Evolutionary conservation across 1,140 invertebrate genomes (phyloP), one percentile per base, ranked within the genome.

Genomic region (Papilio xuthus): DNA sequence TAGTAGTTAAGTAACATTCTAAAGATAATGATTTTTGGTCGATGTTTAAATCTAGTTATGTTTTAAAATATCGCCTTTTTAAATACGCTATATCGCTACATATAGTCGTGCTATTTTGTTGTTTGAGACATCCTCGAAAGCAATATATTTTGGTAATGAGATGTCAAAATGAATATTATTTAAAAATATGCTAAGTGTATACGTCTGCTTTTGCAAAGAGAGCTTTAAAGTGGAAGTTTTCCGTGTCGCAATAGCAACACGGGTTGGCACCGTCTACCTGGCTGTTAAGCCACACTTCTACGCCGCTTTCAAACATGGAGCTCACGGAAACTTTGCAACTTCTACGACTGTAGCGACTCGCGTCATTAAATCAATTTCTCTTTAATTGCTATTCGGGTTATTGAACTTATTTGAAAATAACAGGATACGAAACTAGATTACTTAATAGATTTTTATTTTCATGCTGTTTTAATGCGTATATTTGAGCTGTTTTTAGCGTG

Each of bases 351-450:
- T 56, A 28, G 23, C 13, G 28, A 32, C 26, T 63, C 53, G 56
- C 53, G 18, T 44, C 50, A 81, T 79, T 77, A 67, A 78, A 69
- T 67, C 50, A 56, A 69, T 76, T 70, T 76, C 72, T 76, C 28
- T 23, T 28, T 60, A 44, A 44, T 73, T 47, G 42, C 42, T 44
- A 47, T 44, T 47, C 18, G 42, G 20, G 42, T 44, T 73, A 50
- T 18, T 73, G 20, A n/a, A 26, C 15, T 73, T 73, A 73, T 73
- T 73, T 50, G 4, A 67, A 28, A 32, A 67, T 67, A 67, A 1
- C 12, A 67, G 15, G 2, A 13, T 10, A 60, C 23, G 26, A 60
- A 60, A 60, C 56, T 10, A 23, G 20, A 10, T 60, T 26, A 60
- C 56, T 20, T 26, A 7, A 13, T 60, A 26, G 23, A 0, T 12